Evolutionary conservation across 2,113 vertebrate species (phyloP).

Genomic region (Esox niger): DNA sequence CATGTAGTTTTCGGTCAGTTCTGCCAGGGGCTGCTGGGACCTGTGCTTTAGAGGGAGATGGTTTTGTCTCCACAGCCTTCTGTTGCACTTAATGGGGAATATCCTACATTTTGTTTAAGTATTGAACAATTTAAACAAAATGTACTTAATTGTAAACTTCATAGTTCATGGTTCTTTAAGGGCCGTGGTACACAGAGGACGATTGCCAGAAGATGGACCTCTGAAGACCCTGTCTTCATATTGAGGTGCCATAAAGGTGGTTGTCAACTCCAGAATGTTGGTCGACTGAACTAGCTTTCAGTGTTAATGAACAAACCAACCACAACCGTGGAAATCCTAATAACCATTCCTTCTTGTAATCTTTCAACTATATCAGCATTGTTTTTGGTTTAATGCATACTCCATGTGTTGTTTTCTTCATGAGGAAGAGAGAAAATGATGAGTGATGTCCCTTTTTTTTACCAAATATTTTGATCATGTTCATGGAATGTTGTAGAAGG

Average conservation of each 20-base stretch:
- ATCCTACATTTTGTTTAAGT: slow-evolving; percentile 3
- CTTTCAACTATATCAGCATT: slow-evolving; percentile 20
- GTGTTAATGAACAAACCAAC: slow-evolving; percentile 14
- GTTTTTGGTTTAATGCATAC: background rate
- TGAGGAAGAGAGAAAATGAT: background rate
- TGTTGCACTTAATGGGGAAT: slow-evolving; percentile 25
- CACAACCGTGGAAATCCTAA: background rate
- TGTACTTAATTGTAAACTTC: slow-evolving; percentile 4
- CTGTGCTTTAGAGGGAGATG: slow-evolving; percentile 13
- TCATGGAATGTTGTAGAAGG: no score
- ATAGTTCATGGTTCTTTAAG: background rate
- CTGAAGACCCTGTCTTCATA: background rate
- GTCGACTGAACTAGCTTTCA: background rate
- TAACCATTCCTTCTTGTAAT: slow-evolving; percentile 18
- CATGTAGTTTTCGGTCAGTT: slow-evolving; percentile 33
- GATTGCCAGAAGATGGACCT: background rate
- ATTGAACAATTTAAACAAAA: background rate
- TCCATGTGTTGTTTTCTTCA: background rate
- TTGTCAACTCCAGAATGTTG: background rate
- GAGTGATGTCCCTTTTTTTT: no score
- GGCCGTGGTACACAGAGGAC: background rate
- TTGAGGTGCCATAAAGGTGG: background rate
- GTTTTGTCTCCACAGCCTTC: slow-evolving; percentile 39
- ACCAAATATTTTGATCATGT: no score
- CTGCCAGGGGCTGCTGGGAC: slow-evolving; percentile 55